These are phyloP conservation scores for Nycticryphes semicollaris DNA, from an alignment of 2,113 vertebrate genomes.

Conservation along the genomic window DNA sequence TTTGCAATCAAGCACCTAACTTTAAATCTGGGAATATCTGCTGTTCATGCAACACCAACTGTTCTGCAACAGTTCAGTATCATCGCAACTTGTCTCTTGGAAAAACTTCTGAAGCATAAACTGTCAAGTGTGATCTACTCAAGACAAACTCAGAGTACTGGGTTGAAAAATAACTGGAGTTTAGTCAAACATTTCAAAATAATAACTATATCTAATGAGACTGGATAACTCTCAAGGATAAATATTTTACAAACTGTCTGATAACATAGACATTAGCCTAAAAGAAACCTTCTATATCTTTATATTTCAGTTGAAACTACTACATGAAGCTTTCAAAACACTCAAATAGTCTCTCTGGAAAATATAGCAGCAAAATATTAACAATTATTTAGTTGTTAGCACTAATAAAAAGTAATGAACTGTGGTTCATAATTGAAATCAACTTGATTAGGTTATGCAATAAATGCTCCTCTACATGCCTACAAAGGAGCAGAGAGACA, in stretches of 20 bases:
- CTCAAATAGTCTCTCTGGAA: neutral
- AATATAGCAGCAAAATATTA: neutral
- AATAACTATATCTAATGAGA: constrained; percentile 37
- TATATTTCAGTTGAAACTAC: neutral
- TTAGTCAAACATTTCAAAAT: constrained; percentile 32
- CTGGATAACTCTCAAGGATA: neutral
- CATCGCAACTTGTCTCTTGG: constrained; percentile 20
- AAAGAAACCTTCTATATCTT: neutral
- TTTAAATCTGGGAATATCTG: constrained; percentile 26
- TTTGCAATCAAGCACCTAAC: constrained; percentile 12
- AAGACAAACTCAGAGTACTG: constrained; percentile 43
- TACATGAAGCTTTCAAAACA: neutral
- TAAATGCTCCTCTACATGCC: neutral
- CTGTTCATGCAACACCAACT: neutral
- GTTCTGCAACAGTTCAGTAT: neutral
- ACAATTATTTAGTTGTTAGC: neutral
- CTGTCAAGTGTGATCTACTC: constrained; percentile 58
- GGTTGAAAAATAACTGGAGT: constrained; percentile 43
- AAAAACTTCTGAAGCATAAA: constrained; percentile 40
- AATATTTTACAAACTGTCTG: constrained; percentile 3
- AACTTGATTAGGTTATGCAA: neutral
- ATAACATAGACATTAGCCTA: constrained; percentile 31
- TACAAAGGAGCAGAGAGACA: neutral
- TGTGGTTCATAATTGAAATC: neutral
- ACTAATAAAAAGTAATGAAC: neutral